Conservation (phyloP, 2,113 vertebrate genomes). For the Myotis yumanensis region DNA sequence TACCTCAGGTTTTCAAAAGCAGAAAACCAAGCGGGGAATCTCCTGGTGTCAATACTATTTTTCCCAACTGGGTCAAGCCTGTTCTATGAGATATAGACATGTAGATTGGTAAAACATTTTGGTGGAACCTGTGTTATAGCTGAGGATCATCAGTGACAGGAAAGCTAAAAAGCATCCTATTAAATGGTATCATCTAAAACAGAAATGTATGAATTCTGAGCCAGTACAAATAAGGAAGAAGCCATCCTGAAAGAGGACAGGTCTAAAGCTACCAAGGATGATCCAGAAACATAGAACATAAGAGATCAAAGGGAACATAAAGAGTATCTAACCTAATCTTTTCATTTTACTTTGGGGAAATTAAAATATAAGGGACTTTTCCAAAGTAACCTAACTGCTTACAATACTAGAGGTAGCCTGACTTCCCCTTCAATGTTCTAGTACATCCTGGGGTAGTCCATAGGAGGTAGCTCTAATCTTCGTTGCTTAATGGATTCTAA, state of each 20-base stretch:
- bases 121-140: neutral
- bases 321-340: neutral
- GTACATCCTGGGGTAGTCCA: neutral
- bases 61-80: neutral
- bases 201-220: neutral
- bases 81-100: neutral
- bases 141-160: neutral
- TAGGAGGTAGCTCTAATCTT: neutral
- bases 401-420: neutral
- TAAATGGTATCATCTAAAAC: constrained; percentile 34
- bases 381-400: neutral
- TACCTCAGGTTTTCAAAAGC: constrained; percentile 27
- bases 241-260: neutral
- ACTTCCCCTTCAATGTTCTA: neutral
- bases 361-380: neutral
- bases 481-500: neutral
- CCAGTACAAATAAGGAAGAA: neutral
- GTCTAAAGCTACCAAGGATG: neutral
- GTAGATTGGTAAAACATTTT: neutral
- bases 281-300: neutral
- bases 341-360: constrained; percentile 9
- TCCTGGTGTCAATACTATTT: neutral
- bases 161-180: neutral
- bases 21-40: neutral
- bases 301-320: neutral